Conservation (phyloP, 2,888 invertebrate genomes). For the Cryptosula pallasiana region DNA sequence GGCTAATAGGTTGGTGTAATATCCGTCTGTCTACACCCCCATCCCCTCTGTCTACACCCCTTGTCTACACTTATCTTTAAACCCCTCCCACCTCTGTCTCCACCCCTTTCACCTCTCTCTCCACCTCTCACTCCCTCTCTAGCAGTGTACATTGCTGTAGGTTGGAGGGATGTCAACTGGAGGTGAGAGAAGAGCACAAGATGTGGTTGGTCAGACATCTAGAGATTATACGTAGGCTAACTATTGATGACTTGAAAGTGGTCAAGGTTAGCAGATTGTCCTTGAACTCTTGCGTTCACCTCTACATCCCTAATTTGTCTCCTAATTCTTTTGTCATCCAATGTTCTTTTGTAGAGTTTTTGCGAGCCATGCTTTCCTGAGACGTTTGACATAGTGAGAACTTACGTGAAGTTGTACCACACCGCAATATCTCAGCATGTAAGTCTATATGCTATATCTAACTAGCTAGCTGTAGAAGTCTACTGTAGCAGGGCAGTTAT, state of each 20-base stretch:
- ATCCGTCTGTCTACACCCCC: too few relatives aligned
- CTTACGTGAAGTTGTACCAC: conserved; percentile 91
- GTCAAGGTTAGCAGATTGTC: conserved; percentile 66
- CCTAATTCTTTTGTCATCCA: too few relatives aligned
- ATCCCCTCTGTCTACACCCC: too few relatives aligned
- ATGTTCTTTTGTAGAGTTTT: conserved; percentile 40
- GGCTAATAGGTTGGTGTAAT: conserved; percentile 50
- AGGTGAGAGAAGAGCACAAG: conserved; percentile 83
- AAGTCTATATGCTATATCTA: conserved; percentile 36
- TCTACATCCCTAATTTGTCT: too few relatives aligned
- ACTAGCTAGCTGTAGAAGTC: too few relatives aligned
- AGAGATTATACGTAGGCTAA: conserved; percentile 75
- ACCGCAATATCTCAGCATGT: conserved; percentile 62
- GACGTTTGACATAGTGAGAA: conserved; percentile 83
- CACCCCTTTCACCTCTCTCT: too few relatives aligned
- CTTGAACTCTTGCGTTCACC: too few relatives aligned
- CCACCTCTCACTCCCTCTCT: too few relatives aligned
- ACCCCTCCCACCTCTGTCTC: too few relatives aligned
- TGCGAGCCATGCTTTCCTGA: conserved; percentile 87
- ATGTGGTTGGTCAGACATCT: conserved; percentile 92
- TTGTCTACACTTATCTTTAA: too few relatives aligned
- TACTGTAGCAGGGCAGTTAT: not conserved
- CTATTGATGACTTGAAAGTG: conserved; percentile 83
- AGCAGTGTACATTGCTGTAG: too few relatives aligned
- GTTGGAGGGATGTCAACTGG: conserved; percentile 90